phyloP scores from a whole-genome alignment of 2,113 vertebrate genomes.

The Loxodonta africana region DNA sequence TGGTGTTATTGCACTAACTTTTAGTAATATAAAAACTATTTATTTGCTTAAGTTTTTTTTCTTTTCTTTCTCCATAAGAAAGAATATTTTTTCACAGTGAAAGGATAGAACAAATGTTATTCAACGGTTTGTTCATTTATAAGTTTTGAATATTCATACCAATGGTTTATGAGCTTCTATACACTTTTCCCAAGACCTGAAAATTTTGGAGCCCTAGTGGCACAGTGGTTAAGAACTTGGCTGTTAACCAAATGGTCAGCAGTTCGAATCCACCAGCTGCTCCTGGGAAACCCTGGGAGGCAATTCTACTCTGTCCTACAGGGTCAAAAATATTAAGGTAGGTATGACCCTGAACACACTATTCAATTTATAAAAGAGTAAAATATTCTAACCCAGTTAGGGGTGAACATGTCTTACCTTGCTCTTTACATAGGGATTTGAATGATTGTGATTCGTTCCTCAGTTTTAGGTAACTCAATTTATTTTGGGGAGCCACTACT shows the following conservation, averaged over 20 bases:
- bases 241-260: too few relatives aligned
- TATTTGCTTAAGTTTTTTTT: not conserved
- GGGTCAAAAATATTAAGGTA: too few relatives aligned
- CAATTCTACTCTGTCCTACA: too few relatives aligned
- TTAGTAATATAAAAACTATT: not conserved
- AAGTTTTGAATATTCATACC: not conserved
- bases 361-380: not conserved
- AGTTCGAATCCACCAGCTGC: too few relatives aligned
- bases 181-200: not conserved
- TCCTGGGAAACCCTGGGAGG: too few relatives aligned
- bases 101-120: not conserved
- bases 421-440: not conserved
- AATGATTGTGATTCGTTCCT: not conserved
- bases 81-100: not conserved
- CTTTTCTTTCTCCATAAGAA: not conserved
- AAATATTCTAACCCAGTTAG: not conserved
- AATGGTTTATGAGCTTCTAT: not conserved
- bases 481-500: not conserved
- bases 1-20: not conserved
- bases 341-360: not conserved
- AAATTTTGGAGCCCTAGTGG: not conserved
- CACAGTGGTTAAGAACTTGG: too few relatives aligned
- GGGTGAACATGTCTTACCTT: not conserved
- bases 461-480: not conserved
- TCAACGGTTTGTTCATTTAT: not conserved